Evolutionary conservation across 1,140 invertebrate species (phyloP), one percentile per base, ranked within the genome.

Genomic region (Drosophila tani): DNA sequence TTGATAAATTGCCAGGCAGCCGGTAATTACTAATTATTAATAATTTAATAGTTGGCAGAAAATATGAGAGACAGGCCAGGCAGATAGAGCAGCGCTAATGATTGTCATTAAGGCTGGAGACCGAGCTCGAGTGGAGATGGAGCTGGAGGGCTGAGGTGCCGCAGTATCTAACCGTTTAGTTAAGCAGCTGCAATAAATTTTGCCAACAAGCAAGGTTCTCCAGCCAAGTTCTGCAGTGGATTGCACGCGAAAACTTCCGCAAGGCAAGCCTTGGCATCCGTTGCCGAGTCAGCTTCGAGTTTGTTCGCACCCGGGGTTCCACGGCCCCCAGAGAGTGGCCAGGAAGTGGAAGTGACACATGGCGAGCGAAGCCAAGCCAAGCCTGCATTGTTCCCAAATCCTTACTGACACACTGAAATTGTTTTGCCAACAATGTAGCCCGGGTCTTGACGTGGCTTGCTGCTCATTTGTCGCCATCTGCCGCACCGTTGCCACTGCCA

Each of bases 1-100:
- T 65, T 69, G 63, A 66, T 79, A 87, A 85, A 87, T 82, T 80
- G 64, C 57, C 66, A 67, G 63, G 14, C 62, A 64, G 66, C 17
- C 58, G 55, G 69, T 88, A 88, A 84, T 90, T 88, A 79, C 58
- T 79, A 90, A 88, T 88, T 88, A 84, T 90, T 90, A 84, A 90
- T 88, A 84, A 88, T 88, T 90, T 84, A 82, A 86, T 82, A 64
- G 81, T 45, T 79, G 59, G 32, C 32, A 11, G 51, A 79, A 82
- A 86, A 79, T 82, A 78, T 70, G 79, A 81, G 38, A 64, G 53
- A 70, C 46, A 32, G 53, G 40, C 53, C 58, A 40, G 51, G 41
- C 58, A 27, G 38, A 29, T 53, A 50, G 53, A 50, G 45, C 53
- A 50, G 17, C 67, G 47, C 62, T 84, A 88, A 88, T 88, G 85